These are phyloP conservation scores for Phoxinus dragarum DNA, from an alignment of 2,797 vertebrate genomes.

Conservation along the genomic window DNA sequence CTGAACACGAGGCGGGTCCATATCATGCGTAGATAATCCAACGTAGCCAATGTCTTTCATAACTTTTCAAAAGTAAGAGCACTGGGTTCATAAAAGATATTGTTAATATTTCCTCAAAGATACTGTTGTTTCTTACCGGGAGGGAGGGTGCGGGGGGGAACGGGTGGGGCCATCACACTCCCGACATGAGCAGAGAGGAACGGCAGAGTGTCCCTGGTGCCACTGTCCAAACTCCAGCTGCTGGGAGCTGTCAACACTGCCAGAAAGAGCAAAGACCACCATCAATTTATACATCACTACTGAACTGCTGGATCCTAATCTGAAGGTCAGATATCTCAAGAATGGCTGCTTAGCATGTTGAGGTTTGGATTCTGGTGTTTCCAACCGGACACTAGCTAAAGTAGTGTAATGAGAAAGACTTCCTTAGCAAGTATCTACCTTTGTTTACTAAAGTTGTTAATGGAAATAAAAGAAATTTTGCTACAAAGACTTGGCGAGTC, in stretches of 20 bases:
- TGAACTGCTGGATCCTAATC: background rate
- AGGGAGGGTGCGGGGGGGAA: constrained; percentile 86
- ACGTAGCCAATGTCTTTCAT: background rate
- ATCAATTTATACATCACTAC: constrained; percentile 1
- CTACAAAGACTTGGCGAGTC: background rate
- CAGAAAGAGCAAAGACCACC: constrained; percentile 48
- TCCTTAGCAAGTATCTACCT: background rate
- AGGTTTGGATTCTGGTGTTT: background rate
- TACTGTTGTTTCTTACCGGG: constrained; percentile 77
- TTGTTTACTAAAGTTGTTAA: background rate
- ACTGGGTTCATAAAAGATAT: background rate
- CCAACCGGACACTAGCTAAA: background rate
- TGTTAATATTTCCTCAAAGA: background rate
- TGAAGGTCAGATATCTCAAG: background rate
- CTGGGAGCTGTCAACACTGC: constrained; percentile 90
- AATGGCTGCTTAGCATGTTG: background rate
- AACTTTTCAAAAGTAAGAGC: background rate
- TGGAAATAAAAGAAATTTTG: background rate
- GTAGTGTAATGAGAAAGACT: background rate
- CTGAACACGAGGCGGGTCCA: background rate
- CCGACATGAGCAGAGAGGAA: constrained; percentile 85
- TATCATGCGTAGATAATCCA: background rate
- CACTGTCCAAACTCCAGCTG: constrained; percentile 97
- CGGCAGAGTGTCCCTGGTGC: constrained; percentile 83
- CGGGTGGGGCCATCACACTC: constrained; percentile 87